These are phyloP conservation scores for Tachina fera DNA, from an alignment of 2,888 invertebrate species.

Conservation along the genomic window DNA sequence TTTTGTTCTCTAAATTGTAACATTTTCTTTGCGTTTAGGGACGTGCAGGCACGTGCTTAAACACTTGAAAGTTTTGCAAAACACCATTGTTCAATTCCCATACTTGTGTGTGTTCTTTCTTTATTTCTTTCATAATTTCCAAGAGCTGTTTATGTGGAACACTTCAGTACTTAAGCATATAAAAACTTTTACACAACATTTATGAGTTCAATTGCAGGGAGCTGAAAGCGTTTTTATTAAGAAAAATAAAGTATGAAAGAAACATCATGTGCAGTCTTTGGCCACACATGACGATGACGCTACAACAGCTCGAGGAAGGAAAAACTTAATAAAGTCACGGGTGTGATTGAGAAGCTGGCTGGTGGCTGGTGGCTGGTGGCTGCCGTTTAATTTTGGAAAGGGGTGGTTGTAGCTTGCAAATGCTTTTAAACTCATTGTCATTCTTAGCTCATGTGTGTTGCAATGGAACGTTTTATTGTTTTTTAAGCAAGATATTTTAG, in stretches of 20 bases:
- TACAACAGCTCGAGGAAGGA: slow-evolving; percentile 55
- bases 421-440: slow-evolving; percentile 18
- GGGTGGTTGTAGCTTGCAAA: slow-evolving; percentile 41
- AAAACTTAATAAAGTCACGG: slow-evolving; percentile 53
- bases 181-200: slow-evolving; percentile 19
- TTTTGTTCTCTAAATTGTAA: slow-evolving; percentile 46
- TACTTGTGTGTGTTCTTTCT: slow-evolving; percentile 13
- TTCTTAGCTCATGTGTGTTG: slow-evolving; percentile 4
- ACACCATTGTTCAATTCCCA: slow-evolving; percentile 37
- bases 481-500: neutral
- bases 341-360: slow-evolving; percentile 31
- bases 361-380: neutral
- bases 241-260: slow-evolving; percentile 10
- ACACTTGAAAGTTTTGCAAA: slow-evolving; percentile 65
- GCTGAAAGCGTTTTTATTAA: slow-evolving; percentile 41
- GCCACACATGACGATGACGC: slow-evolving; percentile 67
- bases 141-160: slow-evolving; percentile 55
- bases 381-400: neutral
- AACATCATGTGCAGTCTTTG: slow-evolving; percentile 49
- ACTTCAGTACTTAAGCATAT: slow-evolving; percentile 35
- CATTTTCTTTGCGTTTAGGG: slow-evolving; percentile 59
- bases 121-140: neutral
- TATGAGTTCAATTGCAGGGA: slow-evolving; percentile 53
- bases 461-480: slow-evolving; percentile 42
- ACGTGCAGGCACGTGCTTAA: slow-evolving; percentile 73